These are phyloP conservation scores for Hermaeophaga mercurialis DNA, from an alignment of 2,888 invertebrate species.

Conservation along the genomic window DNA sequence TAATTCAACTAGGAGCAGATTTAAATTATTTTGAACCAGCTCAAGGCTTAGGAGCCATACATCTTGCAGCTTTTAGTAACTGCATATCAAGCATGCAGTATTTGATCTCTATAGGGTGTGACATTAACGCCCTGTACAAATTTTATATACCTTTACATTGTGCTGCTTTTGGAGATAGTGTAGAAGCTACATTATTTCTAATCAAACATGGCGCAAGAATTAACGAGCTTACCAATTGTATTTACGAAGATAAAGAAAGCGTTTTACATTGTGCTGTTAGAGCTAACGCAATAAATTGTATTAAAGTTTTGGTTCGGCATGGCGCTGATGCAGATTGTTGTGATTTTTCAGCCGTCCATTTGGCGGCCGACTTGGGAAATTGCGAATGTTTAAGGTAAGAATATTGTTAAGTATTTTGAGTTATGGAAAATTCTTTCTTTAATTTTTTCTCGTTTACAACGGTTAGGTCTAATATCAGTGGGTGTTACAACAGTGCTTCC, in stretches of 20 bases:
- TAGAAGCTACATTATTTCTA: constrained; percentile 77
- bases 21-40: constrained; percentile 67
- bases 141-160: constrained; percentile 85
- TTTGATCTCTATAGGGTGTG: constrained; percentile 70
- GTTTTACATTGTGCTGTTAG: constrained; percentile 84
- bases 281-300: constrained; percentile 78
- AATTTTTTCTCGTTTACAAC: too few relatives aligned
- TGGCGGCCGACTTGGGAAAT: constrained; percentile 80
- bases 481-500: too few relatives aligned
- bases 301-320: constrained; percentile 73
- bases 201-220: constrained; percentile 73
- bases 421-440: too few relatives aligned
- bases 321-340: constrained; percentile 79
- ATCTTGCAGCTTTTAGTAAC: constrained; percentile 78
- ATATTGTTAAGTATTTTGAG: background rate
- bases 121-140: constrained; percentile 71
- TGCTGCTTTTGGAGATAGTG: constrained; percentile 86
- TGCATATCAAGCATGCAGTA: constrained; percentile 71
- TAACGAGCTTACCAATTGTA: constrained; percentile 65
- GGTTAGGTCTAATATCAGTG: too few relatives aligned
- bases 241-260: constrained; percentile 70
- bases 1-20: constrained; percentile 55
- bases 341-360: constrained; percentile 80
- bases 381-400: constrained; percentile 64
- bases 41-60: constrained; percentile 73